Conservation (phyloP, 2,113 vertebrate species). For the Andinoacara biseriatus region DNA sequence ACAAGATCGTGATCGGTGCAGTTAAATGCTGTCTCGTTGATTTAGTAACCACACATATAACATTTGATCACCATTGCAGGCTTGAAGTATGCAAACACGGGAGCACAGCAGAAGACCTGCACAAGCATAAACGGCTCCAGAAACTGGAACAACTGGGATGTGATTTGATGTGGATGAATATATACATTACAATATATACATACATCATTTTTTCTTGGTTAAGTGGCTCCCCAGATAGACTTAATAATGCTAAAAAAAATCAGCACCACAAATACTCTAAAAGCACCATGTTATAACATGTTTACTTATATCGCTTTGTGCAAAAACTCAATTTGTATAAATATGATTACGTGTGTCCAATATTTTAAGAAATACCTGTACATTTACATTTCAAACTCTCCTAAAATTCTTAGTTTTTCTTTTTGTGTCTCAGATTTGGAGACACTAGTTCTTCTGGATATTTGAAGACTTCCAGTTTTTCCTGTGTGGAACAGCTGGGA, state of each 20-base stretch:
- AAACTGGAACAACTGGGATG: not conserved
- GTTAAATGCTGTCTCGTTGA: conserved; percentile 70
- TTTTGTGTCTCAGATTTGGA: not conserved
- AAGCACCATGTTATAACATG: not conserved
- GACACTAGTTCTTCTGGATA: not conserved
- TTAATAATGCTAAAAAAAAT: not conserved
- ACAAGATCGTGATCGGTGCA: conserved; percentile 46
- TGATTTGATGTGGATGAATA: not conserved
- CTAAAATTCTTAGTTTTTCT: not conserved
- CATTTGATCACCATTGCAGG: conserved; percentile 52
- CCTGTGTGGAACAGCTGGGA: conserved; percentile 28
- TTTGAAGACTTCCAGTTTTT: conserved; percentile 22
- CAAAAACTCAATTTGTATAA: not conserved
- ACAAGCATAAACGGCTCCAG: not conserved
- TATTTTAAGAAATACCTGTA: not conserved
- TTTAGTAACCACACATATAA: conserved; percentile 61
- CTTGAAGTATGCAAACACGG: not conserved
- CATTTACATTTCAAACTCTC: not conserved
- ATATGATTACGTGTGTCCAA: not conserved
- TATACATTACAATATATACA: not conserved
- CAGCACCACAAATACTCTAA: conserved; percentile 3
- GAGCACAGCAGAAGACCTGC: not conserved
- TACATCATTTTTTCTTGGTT: not conserved
- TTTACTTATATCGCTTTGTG: not conserved
- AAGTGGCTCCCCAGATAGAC: not conserved